Base-by-base conservation (phyloP, 2,113 vertebrate genomes). In the Recurvirostra avosetta region DNA sequence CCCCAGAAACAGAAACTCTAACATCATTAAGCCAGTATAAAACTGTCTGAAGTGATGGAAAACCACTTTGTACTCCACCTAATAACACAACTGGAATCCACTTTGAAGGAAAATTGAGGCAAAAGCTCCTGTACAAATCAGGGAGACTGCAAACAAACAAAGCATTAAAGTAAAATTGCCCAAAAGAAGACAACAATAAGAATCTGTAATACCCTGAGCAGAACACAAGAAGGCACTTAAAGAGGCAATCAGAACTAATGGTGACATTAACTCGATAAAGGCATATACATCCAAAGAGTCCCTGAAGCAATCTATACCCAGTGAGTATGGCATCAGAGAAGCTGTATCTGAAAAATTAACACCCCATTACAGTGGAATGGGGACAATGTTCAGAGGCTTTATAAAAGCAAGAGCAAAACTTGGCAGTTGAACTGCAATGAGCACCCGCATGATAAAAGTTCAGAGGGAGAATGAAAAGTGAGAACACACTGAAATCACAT, bases 161-260 rank as follows among this genome's bases (percentile, higher is more conserved):
- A 97, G 38, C 97, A 97, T 95, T 97, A 97, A 96, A 97, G 84
- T 74, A 96, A 97, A 97, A 97, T 98, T 97, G 90, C 94, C 75
- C 93, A 71, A 95, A 97, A 97, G 82, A 94, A 96, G 71, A 89
- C 58, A 79, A 94, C 92, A 94, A 93, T 97, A 90, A 95, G 95
- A 92, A 95, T 96, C 90, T 93, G 86, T 92, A 94, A 93, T 92
- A 92, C 78, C n/a, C 95, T 80, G 53, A 97, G 82, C 63, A 96
- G 96, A 97, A 68, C 80, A 86, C 71, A 81, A 94, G 95, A 94
- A 96, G 75, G 49, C 83, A 96, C 58, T 96, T 97, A 97, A 96
- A 88, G 83, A 98, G 20, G 80, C 94, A 97, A 97, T 97, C 96
- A 97, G 72, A 95, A 96, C 93, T 96, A 97, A 97, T 97, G 94